Evolutionary conservation across 2,797 vertebrate genomes (phyloP), one percentile per base, ranked within the genome.

Genomic region (Enteromius anoplus): DNA sequence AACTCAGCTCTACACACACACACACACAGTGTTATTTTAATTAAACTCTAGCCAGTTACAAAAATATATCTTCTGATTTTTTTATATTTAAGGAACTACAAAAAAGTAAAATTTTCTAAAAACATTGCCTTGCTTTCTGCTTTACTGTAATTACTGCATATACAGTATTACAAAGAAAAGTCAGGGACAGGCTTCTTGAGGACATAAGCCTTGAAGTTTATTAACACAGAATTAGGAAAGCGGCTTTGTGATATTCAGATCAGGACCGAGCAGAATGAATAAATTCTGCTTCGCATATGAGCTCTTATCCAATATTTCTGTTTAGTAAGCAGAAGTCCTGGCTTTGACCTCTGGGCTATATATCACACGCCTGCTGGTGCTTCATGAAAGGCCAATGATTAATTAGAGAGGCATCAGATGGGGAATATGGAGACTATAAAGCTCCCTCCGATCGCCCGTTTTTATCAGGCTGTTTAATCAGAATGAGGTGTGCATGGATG

Each of bases 401-500:
- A 76, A 83, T 76, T 60, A 58, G 11, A 76, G 73, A 47, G 65
- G 62, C 81, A 76, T 83, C 51, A 55, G 72, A 75, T 68, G 72
- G 51, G 58, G 65, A 83, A 77, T 32, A 69, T 55, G 49, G 73
- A 77, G 73, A 70, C 64, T 32, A 45, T 76, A 68, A 75, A 76
- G 49, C 49, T 76, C 51, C 53, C 49, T 77, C 60, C 62, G 47
- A 73, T 75, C 58, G 69, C 55, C 49, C 53, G 17, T 37, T 80
- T 80, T 80, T 71, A 80, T 80, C 78, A 62, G 51, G 66, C 81
- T 69, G 72, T 76, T 81, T 65, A 65, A 82, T 82, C 79, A 71
- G 21, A 81, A 73, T 73, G 69, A 81, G 70, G 15, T 40, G 71
- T 77, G 72, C 73, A 7, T 53, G 73, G 72, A 83, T 68, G 64